These are phyloP conservation scores for Diplolepis rosae DNA, from an alignment of 2,888 invertebrate genomes.

Conservation along the genomic window DNA sequence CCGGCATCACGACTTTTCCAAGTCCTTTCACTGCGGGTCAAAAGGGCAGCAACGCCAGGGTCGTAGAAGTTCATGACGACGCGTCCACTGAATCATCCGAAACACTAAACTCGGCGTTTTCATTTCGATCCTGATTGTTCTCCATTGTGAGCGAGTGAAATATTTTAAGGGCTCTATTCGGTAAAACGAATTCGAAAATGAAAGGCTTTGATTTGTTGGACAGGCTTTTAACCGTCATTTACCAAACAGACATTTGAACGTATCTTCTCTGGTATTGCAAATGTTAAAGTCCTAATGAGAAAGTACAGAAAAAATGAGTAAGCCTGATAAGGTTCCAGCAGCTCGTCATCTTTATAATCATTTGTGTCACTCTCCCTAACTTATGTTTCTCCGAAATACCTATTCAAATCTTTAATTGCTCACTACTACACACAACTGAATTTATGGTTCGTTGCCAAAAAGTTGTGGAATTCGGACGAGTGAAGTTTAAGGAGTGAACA, in stretches of 20 bases:
- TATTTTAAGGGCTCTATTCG: conserved; percentile 1
- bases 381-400: too few relatives aligned
- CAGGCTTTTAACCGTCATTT: background rate
- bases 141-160: conserved; percentile 8
- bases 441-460: too few relatives aligned
- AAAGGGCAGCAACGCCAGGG: conserved; percentile 44
- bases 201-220: background rate
- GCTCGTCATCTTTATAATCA: background rate
- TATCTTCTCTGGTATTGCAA: background rate
- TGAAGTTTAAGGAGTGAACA: too few relatives aligned
- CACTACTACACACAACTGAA: too few relatives aligned
- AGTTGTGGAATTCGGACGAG: too few relatives aligned
- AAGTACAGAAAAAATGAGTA: background rate
- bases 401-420: too few relatives aligned
- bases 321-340: background rate
- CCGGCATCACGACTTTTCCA: conserved; percentile 35
- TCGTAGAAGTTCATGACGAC: conserved; percentile 18
- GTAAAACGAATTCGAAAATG: background rate
- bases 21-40: conserved; percentile 32
- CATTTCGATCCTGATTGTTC: conserved; percentile 17
- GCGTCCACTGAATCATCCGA: conserved; percentile 22
- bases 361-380: background rate
- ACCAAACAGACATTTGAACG: background rate
- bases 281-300: too few relatives aligned
- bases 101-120: conserved; percentile 17